These are phyloP conservation scores for Ceratitis capitata DNA, from an alignment of 1,140 invertebrate species.

Conservation along the genomic window DNA sequence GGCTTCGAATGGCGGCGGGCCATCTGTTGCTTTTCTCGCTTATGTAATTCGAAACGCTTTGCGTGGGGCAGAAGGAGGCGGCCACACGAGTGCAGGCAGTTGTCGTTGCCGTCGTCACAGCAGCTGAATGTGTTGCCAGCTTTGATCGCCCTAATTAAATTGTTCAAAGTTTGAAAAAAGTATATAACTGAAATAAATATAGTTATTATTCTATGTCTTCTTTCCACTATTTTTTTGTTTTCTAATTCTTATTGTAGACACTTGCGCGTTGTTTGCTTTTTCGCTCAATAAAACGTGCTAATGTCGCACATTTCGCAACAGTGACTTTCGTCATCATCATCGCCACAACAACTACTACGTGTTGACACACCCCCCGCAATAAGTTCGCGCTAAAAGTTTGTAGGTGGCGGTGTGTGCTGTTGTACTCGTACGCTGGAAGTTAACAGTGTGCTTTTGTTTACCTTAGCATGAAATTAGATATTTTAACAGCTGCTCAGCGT, in stretches of 20 bases:
- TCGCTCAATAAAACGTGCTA: background rate
- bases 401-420: background rate
- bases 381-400: background rate
- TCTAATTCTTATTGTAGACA: background rate
- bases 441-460: background rate
- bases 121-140: background rate
- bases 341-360: background rate
- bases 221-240: conserved; percentile 1
- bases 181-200: background rate
- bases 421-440: no score
- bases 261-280: background rate
- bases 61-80: no score
- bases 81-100: background rate
- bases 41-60: conserved; percentile 20
- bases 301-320: conserved; percentile 1
- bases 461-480: conserved; percentile 24
- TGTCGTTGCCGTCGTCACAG: background rate
- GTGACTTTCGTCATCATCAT: background rate
- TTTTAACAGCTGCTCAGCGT: background rate
- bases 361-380: no score
- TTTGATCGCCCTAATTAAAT: background rate
- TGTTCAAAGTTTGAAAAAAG: background rate
- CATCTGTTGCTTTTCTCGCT: conserved; percentile 13
- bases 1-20: background rate
- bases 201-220: conserved; percentile 21